Percentiles rank a stretch among this genome's conserved stretches.
phyloP scores from a whole-genome alignment of 2,797 vertebrate genomes.

The Malurus splendens region DNA sequence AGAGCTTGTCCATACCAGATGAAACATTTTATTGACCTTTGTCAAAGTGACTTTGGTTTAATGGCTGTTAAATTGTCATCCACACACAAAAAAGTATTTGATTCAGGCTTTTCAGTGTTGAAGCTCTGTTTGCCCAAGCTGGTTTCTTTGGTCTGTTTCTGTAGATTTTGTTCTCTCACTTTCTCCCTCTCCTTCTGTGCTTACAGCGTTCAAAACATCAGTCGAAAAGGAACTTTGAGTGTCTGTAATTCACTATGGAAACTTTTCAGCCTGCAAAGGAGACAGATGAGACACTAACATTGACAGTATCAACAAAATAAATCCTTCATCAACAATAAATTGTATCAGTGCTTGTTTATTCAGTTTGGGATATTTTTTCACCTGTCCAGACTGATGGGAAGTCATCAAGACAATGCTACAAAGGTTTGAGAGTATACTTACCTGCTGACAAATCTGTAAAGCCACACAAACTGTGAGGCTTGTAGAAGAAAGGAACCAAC shows the following conservation, averaged over 20 bases:
- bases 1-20: background rate
- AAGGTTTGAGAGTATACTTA: background rate
- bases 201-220: background rate
- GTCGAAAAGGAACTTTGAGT: background rate
- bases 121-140: background rate
- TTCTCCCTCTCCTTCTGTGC: background rate
- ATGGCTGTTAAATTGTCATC: background rate
- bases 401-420: background rate
- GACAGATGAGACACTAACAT: constrained; percentile 17
- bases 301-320: constrained; percentile 34
- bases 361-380: background rate
- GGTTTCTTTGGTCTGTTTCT: background rate
- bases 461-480: background rate
- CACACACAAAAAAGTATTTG: background rate
- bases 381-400: background rate
- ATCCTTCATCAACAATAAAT: constrained; percentile 15
- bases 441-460: background rate
- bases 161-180: background rate
- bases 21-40: background rate
- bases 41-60: background rate
- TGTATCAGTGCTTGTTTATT: background rate
- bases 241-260: constrained; percentile 21
- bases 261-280: background rate
- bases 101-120: background rate
- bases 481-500: background rate